Percentiles rank a stretch among this genome's conserved stretches.
These are phyloP conservation scores for Bufo bufo DNA, from an alignment of 2,113 vertebrate species.

Conservation along the genomic window DNA sequence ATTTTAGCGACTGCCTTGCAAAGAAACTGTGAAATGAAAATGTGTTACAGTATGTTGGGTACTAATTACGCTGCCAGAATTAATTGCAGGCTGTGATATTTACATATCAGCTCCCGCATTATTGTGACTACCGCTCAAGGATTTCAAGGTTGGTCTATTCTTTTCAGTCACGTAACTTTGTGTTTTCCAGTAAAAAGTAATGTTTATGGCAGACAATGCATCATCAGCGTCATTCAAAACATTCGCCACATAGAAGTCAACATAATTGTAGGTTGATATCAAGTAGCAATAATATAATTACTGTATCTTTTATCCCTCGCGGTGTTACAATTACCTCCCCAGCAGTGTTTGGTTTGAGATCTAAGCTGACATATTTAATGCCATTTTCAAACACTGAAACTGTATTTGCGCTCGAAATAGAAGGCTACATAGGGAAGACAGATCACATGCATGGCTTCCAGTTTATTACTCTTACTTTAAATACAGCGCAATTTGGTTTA, in stretches of 20 bases:
- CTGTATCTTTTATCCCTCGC: background rate
- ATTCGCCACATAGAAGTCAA: background rate
- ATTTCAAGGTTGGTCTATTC: background rate
- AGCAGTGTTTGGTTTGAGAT: slow-evolving; percentile 7
- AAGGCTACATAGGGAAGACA: slow-evolving; percentile 5
- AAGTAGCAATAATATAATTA: slow-evolving; percentile 35
- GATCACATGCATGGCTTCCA: background rate
- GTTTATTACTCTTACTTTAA: background rate
- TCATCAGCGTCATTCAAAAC: slow-evolving; percentile 6
- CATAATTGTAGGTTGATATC: slow-evolving; percentile 34
- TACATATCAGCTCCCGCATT: background rate
- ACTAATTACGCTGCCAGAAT: slow-evolving; percentile 35
- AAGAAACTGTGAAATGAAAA: slow-evolving; percentile 22
- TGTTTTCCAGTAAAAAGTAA: background rate
- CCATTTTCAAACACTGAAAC: background rate
- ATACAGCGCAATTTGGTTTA: background rate
- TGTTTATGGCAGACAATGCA: background rate
- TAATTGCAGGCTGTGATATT: slow-evolving; percentile 28
- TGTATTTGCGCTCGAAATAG: background rate
- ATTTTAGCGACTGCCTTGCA: background rate
- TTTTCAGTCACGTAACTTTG: background rate
- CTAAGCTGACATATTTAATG: background rate
- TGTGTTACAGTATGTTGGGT: slow-evolving; percentile 4
- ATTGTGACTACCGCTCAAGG: slow-evolving; percentile 23
- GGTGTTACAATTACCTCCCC: background rate